Base-by-base conservation (phyloP, 2,113 vertebrate genomes). In the Pedetes capensis region DNA sequence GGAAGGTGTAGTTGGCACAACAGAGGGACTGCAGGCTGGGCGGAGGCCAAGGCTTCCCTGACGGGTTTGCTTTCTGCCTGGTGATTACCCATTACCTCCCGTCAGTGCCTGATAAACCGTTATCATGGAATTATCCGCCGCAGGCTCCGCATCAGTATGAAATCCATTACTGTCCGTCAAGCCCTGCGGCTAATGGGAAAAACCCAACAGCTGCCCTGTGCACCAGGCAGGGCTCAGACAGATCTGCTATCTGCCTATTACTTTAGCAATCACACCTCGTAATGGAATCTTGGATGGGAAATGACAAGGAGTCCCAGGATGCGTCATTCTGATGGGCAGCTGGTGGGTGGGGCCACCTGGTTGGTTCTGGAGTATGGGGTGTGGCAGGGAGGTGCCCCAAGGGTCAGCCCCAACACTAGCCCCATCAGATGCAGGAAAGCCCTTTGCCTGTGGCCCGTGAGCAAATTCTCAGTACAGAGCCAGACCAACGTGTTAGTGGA, bases 141-240 rank as follows among this genome's bases (percentile, higher is more conserved):
- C 97, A 98, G 98, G 97, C 98, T 98, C 98, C 98, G 94, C 98
- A 97, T 98, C 98, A 98, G 98, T 98, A 97, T 98, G 98, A 98
- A 99, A 99, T 99, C 98, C 98, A 98, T 99, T 98, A 98, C 98
- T 98, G 98, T 98, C 98, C 97, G 98, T 99, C 99, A 98, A 91
- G 96, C 94, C 42, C 93, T 97, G 89, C 89, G 96, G 98, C 98
- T 99, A 98, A 98, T 97, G 97, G 97, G 98, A 97, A 92, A 96
- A 96, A 42, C 76, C 49, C 34, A 16, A 95, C 98, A 94, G 95
- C 98, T 98, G 94, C 98, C 98, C 97, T 97, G 98, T 98, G 96
- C 84, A 85, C 98, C 98, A 97, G 97, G 97, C 98, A 95, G 97
- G 96, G 97, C 98, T 98, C 92, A 97, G 97, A 96, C 96, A 97